phyloP scores from a whole-genome alignment of 2,888 invertebrate genomes.

The Tuberolachnus salignus region DNA sequence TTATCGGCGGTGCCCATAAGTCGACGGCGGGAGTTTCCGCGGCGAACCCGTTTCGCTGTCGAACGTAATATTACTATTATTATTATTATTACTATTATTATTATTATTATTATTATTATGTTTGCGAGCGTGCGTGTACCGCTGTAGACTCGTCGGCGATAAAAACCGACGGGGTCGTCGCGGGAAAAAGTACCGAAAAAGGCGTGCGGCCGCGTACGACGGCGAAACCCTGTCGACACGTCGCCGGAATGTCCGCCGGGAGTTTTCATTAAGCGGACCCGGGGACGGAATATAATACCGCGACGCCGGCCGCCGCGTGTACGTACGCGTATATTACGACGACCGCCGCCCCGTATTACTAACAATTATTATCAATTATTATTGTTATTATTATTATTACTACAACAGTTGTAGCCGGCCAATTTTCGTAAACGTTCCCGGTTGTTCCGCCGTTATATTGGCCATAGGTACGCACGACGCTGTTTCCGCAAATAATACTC shows the following conservation, averaged over 20 bases:
- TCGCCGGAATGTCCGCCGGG: conserved; percentile 51
- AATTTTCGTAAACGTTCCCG: conserved; percentile 50
- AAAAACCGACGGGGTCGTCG: conserved; percentile 26
- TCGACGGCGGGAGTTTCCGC: too few species aligned
- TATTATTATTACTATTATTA: too few species aligned
- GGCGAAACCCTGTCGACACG: conserved; percentile 51
- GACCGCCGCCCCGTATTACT: neutral
- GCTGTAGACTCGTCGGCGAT: conserved; percentile 6
- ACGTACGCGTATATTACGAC: neutral
- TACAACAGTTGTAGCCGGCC: conserved; percentile 1
- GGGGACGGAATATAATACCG: conserved; percentile 6
- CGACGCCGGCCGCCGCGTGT: neutral
- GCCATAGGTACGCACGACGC: neutral
- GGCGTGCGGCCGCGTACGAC: neutral
- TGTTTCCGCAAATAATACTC: neutral
- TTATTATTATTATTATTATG: too few species aligned
- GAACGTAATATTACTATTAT: too few species aligned
- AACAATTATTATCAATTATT: too few species aligned
- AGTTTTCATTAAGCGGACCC: conserved; percentile 44
- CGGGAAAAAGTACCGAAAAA: too few species aligned
- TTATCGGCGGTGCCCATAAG: too few species aligned
- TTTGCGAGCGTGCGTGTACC: neutral
- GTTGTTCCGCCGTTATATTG: neutral
- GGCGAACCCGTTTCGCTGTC: too few species aligned
- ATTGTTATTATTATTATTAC: too few species aligned